phyloP scores from a whole-genome alignment of 1,140 invertebrate genomes.

The Palaemon carinicauda region DNA sequence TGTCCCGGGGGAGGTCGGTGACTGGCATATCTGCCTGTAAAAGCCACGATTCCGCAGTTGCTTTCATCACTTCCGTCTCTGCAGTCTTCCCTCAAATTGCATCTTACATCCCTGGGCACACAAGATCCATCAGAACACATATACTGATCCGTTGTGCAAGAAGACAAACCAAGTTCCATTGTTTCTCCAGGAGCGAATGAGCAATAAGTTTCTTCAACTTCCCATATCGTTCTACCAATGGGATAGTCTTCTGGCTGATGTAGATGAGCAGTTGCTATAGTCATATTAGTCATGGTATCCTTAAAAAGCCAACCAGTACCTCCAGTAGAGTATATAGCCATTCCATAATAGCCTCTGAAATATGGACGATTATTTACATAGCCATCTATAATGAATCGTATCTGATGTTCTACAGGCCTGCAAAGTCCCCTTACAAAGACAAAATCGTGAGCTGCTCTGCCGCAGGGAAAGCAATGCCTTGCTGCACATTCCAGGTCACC shows the following conservation, averaged over 20 bases:
- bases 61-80: constrained; percentile 65
- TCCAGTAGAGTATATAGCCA: not conserved
- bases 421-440: constrained; percentile 15
- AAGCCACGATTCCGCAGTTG: constrained; percentile 61
- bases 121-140: constrained; percentile 61
- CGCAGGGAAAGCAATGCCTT: constrained; percentile 24
- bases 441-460: not conserved
- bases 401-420: constrained; percentile 18
- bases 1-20: constrained; percentile 24
- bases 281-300: not conserved
- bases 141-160: constrained; percentile 74
- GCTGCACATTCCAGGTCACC: constrained; percentile 27
- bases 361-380: constrained; percentile 24
- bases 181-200: not conserved
- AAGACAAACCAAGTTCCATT: constrained; percentile 5
- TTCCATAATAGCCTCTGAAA: constrained; percentile 34
- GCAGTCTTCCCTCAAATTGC: constrained; percentile 69
- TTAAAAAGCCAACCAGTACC: not conserved
- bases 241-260: constrained; percentile 15
- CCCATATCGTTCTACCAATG: not conserved
- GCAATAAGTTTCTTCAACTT: not conserved
- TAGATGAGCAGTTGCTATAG: not conserved
- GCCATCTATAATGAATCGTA: constrained; percentile 23
- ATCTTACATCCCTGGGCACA: constrained; percentile 61
- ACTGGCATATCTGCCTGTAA: not conserved